Evolutionary conservation across 2,797 vertebrate species (phyloP), one percentile per base, ranked within the genome.

Genomic region (Sus cebifrons): DNA sequence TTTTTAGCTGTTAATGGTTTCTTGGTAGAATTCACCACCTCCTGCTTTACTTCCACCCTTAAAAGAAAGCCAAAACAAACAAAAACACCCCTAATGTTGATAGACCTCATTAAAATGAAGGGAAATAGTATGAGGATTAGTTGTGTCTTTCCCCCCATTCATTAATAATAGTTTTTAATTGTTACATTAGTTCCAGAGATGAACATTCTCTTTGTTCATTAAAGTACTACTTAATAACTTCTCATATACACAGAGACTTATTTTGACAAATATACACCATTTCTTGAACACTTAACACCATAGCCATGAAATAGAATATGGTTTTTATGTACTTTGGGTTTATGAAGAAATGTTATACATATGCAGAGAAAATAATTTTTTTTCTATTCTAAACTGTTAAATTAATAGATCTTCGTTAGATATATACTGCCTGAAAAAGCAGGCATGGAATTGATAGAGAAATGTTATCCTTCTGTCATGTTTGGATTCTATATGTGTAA

Each of bases 381-480:
- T 83, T 88, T 95, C 40, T 83, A 8, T 92, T 64, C 54, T 95
- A 56, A 83, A 56, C 27, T 70, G 36, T 95, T 83, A 91, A 86
- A 49, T 64, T 70, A 70, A 29, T 85, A 58, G 11, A 79, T 29
- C 36, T 89, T 85, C 83, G 21, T 81, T 78, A 40, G 73, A 62
- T 7, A 73, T 3, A 17, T 60, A 89, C 3, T 85, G 36, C 58
- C 64, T 40, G 56, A 67, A 93, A 60, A 73, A 23, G 65, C 15
- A 62, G 9, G 32, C 10, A 77, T 87, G 14, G 13, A 62, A 8
- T 74, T 91, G 49, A 8, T 85, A 67, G 65, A 44, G 58, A 13
- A 89, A 89, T 86, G 56, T 21, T 21, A 20, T 40, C 11, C 17
- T 74, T 18, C n/a, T 78, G 27, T 68, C 32, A 21, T 29, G 20